Evolutionary conservation across 1,140 invertebrate genomes (phyloP).

Genomic region (Gonioctena quinquepunctata): DNA sequence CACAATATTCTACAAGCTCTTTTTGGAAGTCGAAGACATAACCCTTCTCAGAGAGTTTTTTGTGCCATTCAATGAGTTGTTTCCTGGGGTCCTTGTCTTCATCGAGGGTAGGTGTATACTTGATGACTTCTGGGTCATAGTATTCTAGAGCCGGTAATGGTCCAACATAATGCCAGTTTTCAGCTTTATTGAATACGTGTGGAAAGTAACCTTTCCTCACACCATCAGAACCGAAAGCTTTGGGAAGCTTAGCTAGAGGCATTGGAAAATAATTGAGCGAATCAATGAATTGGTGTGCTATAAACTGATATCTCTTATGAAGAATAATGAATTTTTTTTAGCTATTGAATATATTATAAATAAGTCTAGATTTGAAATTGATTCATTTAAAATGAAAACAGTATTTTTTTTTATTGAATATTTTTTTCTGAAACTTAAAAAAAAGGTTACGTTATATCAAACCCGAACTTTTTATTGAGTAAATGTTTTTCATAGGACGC

Average conservation of each 20-base stretch:
- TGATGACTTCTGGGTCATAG: constrained; percentile 22
- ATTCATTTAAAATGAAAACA: no score
- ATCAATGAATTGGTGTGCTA: constrained; percentile 22
- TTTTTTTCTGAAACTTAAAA: no score
- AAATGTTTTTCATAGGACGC: no score
- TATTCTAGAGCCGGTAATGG: constrained; percentile 13
- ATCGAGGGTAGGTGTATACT: not conserved
- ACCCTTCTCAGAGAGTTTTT: not conserved
- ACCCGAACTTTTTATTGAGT: no score
- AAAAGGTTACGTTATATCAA: no score
- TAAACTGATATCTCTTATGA: no score
- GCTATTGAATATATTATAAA: no score
- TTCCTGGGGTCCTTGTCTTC: not conserved
- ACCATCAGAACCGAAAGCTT: constrained; percentile 11
- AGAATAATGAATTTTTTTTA: no score
- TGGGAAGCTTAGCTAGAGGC: constrained; percentile 16
- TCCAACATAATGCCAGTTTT: constrained; percentile 23
- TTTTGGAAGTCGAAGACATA: constrained; percentile 21
- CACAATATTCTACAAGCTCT: constrained; percentile 25
- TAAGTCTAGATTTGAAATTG: no score
- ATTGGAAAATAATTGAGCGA: constrained; percentile 18
- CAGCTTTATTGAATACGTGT: constrained; percentile 25
- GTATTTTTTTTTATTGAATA: no score
- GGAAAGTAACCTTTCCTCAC: constrained; percentile 31
- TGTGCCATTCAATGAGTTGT: constrained; percentile 22